Conservation (phyloP, 2,888 invertebrate genomes). For the Tenthredo livida region DNA sequence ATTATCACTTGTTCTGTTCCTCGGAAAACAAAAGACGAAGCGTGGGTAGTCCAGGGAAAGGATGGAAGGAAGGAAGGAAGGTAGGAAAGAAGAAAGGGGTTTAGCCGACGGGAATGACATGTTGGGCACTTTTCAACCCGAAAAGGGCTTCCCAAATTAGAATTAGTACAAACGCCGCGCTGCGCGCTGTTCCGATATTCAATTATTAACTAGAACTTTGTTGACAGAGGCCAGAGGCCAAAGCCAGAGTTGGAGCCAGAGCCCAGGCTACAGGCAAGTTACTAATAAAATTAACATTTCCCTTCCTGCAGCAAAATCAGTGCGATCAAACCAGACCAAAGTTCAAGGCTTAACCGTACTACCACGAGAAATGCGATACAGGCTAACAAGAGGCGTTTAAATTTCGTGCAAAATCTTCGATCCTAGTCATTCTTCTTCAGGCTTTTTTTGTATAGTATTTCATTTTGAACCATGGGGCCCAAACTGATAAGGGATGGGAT, state of each 20-base stretch:
- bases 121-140: conserved; percentile 15
- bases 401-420: background rate
- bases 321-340: conserved; percentile 21
- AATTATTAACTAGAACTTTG: conserved; percentile 47
- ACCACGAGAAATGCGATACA: background rate
- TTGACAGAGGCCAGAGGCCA: conserved; percentile 37
- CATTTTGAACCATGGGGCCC: background rate
- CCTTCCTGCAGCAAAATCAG: conserved; percentile 4
- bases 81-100: background rate
- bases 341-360: conserved; percentile 9
- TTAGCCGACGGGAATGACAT: background rate
- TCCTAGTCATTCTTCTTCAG: background rate
- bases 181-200: conserved; percentile 31
- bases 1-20: conserved; percentile 41
- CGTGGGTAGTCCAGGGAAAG: background rate
- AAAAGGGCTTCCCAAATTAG: conserved; percentile 31
- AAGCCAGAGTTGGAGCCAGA: background rate
- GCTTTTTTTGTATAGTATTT: background rate
- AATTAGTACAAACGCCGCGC: conserved; percentile 32
- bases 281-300: conserved; percentile 48
- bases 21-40: conserved; percentile 24
- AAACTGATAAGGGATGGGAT: background rate
- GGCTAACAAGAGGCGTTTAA: background rate
- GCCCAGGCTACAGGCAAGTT: conserved; percentile 7
- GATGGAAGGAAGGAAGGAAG: background rate